Conservation (phyloP, 2,888 invertebrate genomes). For the Mythimna pallens region DNA sequence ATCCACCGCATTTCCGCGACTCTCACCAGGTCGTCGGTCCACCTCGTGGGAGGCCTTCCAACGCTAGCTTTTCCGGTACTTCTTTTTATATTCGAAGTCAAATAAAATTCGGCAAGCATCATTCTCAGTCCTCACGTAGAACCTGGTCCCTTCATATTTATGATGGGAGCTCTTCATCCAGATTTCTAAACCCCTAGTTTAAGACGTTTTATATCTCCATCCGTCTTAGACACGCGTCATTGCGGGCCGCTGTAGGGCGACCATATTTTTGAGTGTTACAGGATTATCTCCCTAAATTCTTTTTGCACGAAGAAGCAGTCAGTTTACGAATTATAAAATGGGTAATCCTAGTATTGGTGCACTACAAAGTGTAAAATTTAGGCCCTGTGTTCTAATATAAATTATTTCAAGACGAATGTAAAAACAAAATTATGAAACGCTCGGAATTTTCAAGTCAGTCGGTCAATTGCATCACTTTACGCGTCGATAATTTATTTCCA, state of each 20-base stretch:
- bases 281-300: background rate
- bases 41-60: no score
- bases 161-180: conserved; percentile 40
- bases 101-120: background rate
- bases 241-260: conserved; percentile 24
- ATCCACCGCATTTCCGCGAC: no score
- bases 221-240: conserved; percentile 55
- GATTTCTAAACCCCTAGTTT: conserved; percentile 62
- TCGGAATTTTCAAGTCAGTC: no score
- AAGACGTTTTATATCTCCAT: conserved; percentile 69
- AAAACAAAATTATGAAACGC: no score
- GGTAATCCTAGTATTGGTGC: background rate
- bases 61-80: background rate
- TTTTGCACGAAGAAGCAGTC: background rate
- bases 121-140: conserved; percentile 11
- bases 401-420: no score
- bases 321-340: background rate
- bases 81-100: background rate
- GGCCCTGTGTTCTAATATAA: no score
- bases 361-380: background rate
- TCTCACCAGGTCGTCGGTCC: no score
- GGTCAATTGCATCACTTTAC: no score
- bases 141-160: conserved; percentile 20
- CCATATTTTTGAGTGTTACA: conserved; percentile 19
- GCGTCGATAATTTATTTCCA: no score